Evolutionary conservation across 2,888 invertebrate genomes (phyloP), one percentile per base, ranked within the genome.

Genomic region (Pterostichus madidus): DNA sequence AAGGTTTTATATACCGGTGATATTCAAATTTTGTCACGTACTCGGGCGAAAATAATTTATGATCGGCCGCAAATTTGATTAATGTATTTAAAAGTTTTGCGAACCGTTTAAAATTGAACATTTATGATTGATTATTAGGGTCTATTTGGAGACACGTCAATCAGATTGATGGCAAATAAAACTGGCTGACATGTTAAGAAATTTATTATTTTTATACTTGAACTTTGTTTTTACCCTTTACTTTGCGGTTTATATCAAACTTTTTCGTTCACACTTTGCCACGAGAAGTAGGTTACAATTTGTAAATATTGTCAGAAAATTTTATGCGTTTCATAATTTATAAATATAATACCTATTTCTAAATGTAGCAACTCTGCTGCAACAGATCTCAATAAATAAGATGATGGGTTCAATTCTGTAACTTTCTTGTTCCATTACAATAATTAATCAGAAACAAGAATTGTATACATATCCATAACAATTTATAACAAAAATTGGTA

Each of bases 11-110:
- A 35, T 64, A 10, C 46, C 24, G 24, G 44, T 71, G 46, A 71
- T 71, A 71, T 71, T 71, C 46, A 71, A 71, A 71, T 71, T 71
- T 71, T 71, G 71, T 71, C 71, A 71, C 71, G 71, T 71, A 31
- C 71, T 46, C 71, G 8, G 17, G 6, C 17, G 24, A 71, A 71
- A 46, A 71, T 71, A 71, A 71, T 71, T 71, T 71, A 71, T 71
- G 71, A 44, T 17, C 11, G 39, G 71, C 46, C 46, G 17, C 71
- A 71, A 46, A 71, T 71, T 71, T 71, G 71, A 71, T 71, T 71
- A 71, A 71, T 71, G 71, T 71, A 71, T 71, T 71, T 71, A 71
- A 46, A 71, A 71, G 17, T 71, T 71, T 71, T 64, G 15, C 71
- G 24, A 71, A 71, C 17, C 71, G 17, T 71, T 71, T 71, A 71